phyloP scores from a whole-genome alignment of 2,113 vertebrate genomes.

The Mastomys coucha region DNA sequence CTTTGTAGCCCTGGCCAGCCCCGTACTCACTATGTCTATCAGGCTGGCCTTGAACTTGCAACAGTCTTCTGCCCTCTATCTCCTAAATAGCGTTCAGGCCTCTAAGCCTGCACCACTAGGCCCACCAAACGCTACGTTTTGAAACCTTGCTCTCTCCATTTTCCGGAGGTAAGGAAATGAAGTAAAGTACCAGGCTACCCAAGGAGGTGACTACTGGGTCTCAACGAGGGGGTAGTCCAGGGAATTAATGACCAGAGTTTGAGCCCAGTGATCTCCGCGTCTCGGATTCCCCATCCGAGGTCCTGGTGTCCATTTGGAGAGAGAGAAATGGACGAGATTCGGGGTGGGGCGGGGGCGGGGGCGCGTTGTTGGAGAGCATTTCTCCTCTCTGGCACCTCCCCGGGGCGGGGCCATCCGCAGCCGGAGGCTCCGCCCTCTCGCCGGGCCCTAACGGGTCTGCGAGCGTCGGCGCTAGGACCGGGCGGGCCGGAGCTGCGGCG shows the following conservation, averaged over 20 bases:
- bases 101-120: neutral
- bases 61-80: neutral
- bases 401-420: constrained; percentile 50
- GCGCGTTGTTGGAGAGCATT: neutral
- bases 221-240: neutral
- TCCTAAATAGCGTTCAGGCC: neutral
- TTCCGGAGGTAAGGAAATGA: neutral
- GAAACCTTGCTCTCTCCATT: neutral
- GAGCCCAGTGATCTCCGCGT: neutral
- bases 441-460: accelerated
- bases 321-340: neutral
- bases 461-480: constrained; percentile 76
- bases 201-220: neutral
- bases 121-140: neutral
- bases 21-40: neutral
- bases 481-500: constrained; percentile 61
- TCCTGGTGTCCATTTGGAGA: neutral
- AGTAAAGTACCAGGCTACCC: neutral
- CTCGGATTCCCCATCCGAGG: constrained; percentile 50
- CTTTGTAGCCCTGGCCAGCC: neutral
- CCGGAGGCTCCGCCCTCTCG: constrained; percentile 54
- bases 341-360: neutral
- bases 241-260: neutral
- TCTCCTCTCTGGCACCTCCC: neutral
- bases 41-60: neutral